Conservation (phyloP, 2,113 vertebrate genomes). For the Pseudopodoces humilis region DNA sequence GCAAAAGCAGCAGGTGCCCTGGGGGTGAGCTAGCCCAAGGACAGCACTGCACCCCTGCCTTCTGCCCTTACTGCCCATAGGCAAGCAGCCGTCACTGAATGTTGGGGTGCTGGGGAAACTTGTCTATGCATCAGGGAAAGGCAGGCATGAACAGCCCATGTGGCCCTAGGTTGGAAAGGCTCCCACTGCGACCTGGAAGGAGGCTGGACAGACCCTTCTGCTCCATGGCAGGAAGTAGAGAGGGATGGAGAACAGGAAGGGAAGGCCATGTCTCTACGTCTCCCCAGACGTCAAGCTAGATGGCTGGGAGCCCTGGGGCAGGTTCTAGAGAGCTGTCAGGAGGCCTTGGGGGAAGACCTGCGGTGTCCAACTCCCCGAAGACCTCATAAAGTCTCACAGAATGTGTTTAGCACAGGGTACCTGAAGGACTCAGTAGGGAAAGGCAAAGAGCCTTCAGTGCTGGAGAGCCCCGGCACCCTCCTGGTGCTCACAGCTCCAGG, state of each 20-base stretch:
- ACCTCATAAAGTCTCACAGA: not conserved
- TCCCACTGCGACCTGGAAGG: not conserved
- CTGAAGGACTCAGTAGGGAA: not conserved
- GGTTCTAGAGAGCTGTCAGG: not conserved
- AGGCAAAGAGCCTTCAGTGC: not conserved
- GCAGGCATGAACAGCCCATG: not conserved
- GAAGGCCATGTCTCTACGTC: not conserved
- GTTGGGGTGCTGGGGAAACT: not conserved
- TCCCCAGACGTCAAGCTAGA: not conserved
- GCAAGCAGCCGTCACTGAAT: too few species aligned
- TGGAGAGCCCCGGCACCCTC: too few species aligned
- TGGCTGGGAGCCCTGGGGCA: not conserved
- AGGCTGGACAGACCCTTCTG: not conserved
- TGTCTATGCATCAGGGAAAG: not conserved
- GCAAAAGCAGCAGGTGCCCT: not conserved
- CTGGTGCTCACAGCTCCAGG: rapidly evolving
- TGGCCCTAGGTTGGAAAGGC: not conserved
- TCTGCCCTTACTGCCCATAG: too few species aligned
- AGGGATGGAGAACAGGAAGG: not conserved
- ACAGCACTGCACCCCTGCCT: not conserved
- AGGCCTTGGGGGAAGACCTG: not conserved
- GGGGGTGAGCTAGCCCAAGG: rapidly evolving
- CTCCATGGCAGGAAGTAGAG: not conserved
- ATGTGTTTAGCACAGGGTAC: not conserved
- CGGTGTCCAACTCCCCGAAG: too few species aligned